These are phyloP conservation scores for Solen grandis DNA, from an alignment of 1,140 invertebrate species.

Conservation along the genomic window DNA sequence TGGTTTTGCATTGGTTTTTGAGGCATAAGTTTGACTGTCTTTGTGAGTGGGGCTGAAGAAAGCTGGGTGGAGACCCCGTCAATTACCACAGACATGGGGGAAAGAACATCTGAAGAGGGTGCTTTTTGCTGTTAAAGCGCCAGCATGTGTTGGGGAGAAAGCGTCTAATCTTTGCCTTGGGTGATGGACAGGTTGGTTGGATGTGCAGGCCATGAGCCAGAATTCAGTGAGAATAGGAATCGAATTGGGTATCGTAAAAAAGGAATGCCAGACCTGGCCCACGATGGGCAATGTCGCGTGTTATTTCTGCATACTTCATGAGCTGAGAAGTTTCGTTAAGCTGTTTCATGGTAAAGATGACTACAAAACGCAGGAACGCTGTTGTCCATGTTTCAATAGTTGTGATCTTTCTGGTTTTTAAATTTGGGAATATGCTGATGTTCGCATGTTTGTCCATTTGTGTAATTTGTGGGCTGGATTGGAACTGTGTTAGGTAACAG, in stretches of 20 bases:
- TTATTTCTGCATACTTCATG: conserved; percentile 31
- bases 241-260: conserved; percentile 2
- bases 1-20: background rate
- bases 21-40: background rate
- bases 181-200: background rate
- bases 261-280: background rate
- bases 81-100: background rate
- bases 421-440: background rate
- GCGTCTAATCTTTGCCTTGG: background rate
- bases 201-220: background rate
- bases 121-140: background rate
- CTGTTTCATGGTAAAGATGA: background rate
- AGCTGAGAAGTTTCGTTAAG: background rate
- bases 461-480: background rate
- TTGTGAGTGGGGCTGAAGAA: background rate
- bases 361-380: conserved; percentile 10
- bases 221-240: background rate
- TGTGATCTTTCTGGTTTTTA: background rate
- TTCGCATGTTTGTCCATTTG: conserved; percentile 18
- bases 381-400: conserved; percentile 10
- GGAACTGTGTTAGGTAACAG: background rate
- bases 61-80: background rate
- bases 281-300: background rate
- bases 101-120: background rate
- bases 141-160: background rate